Evolutionary conservation across 2,888 invertebrate species (phyloP).

Genomic region (Tenthredo notha): DNA sequence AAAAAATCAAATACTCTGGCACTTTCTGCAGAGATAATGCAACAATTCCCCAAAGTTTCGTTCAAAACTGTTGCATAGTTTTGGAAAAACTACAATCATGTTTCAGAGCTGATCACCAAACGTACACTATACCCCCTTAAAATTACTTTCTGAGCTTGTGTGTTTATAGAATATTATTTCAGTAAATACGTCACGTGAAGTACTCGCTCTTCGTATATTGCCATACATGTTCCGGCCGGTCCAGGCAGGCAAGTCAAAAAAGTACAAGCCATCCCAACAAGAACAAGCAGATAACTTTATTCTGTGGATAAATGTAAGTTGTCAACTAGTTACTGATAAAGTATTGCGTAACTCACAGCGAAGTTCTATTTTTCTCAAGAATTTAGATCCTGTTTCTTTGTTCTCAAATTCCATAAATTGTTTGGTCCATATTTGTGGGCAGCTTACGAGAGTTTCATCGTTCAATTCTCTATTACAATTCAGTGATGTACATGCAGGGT

Average conservation of each 20-base stretch:
- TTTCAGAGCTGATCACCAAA: neutral
- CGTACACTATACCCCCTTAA: neutral
- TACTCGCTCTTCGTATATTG: slow-evolving; percentile 49
- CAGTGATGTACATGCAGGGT: neutral
- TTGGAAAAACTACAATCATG: neutral
- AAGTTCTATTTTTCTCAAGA: neutral
- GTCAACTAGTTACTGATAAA: neutral
- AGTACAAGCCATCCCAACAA: slow-evolving; percentile 49
- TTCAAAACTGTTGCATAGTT: neutral
- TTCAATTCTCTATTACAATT: slow-evolving; percentile 2
- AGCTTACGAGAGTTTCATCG: neutral
- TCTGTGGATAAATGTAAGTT: slow-evolving; percentile 47
- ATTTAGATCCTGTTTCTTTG: neutral
- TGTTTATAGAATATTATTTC: slow-evolving; percentile 37
- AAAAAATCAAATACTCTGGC: neutral
- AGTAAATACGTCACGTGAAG: slow-evolving; percentile 44
- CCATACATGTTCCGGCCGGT: slow-evolving; percentile 41
- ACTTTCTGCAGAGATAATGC: neutral
- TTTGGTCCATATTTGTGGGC: neutral
- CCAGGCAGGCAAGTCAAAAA: neutral
- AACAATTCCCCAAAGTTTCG: neutral
- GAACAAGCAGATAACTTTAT: slow-evolving; percentile 49
- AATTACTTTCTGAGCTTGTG: neutral
- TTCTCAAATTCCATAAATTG: neutral
- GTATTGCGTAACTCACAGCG: neutral